Evolutionary conservation across 2,113 vertebrate genomes (phyloP).

Genomic region (Aptenodytes forsteri): DNA sequence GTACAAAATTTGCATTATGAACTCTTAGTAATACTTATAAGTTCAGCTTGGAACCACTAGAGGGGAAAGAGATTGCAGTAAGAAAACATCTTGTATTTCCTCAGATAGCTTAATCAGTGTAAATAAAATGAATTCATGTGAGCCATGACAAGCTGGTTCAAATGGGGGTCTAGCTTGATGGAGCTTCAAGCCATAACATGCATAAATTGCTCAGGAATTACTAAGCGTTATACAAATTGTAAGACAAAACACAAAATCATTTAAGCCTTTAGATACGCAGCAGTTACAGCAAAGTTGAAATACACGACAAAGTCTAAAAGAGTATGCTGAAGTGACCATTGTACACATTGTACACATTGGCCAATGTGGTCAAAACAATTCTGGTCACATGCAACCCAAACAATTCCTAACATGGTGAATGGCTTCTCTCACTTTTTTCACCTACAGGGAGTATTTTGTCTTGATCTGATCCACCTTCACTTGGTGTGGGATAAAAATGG

Average conservation of each 20-base stretch:
- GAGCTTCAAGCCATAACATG: not conserved
- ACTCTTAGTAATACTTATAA: not conserved
- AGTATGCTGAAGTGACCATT: not conserved
- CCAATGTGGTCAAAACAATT: not conserved
- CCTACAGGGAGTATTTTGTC: not conserved
- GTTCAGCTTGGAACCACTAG: not conserved
- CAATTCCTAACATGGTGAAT: not conserved
- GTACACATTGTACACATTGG: not conserved
- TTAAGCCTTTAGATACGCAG: not conserved
- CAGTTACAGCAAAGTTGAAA: not conserved
- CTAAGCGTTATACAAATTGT: not conserved
- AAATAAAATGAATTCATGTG: not conserved
- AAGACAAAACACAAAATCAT: not conserved
- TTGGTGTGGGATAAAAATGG: not conserved
- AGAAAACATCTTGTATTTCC: not conserved
- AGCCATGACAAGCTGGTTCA: not conserved
- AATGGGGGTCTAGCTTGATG: not conserved
- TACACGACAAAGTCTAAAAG: not conserved
- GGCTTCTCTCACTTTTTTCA: not conserved
- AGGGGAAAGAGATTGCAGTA: not conserved
- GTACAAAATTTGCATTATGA: not conserved
- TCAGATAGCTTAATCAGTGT: not conserved
- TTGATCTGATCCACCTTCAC: not conserved
- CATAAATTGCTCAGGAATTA: not conserved
- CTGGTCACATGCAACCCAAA: not conserved